Evolutionary conservation across 2,797 vertebrate species (phyloP).

Genomic region (Malurus splendens): DNA sequence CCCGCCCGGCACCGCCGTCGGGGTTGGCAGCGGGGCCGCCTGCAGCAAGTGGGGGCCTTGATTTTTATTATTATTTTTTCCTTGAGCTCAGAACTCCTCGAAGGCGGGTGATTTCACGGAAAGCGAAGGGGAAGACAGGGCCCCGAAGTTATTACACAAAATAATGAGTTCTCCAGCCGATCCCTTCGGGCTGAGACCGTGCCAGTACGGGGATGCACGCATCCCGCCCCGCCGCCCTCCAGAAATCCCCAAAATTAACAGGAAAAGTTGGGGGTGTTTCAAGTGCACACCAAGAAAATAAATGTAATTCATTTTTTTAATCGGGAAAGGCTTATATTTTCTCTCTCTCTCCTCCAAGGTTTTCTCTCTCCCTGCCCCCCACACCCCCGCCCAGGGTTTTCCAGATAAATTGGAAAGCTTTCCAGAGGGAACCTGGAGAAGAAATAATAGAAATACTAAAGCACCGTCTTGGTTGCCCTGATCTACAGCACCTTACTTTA

Average conservation of each 20-base stretch:
- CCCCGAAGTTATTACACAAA: conserved; percentile 41
- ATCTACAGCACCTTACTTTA: background rate
- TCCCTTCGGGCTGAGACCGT: background rate
- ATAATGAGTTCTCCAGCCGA: conserved; percentile 49
- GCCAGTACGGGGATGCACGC: conserved; percentile 7
- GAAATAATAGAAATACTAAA: background rate
- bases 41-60: background rate
- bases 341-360: background rate
- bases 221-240: background rate
- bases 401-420: background rate
- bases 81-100: background rate
- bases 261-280: background rate
- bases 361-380: background rate
- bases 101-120: background rate
- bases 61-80: background rate
- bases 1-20: background rate
- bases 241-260: background rate
- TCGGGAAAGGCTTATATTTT: background rate
- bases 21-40: background rate
- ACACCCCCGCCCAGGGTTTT: background rate
- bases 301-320: background rate
- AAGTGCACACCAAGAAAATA: conserved; percentile 1
- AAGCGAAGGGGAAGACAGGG: conserved; percentile 4
- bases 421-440: background rate
- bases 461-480: background rate